These are phyloP conservation scores for Heterohyrax brucei DNA, from an alignment of 2,797 vertebrate genomes.

Conservation along the genomic window DNA sequence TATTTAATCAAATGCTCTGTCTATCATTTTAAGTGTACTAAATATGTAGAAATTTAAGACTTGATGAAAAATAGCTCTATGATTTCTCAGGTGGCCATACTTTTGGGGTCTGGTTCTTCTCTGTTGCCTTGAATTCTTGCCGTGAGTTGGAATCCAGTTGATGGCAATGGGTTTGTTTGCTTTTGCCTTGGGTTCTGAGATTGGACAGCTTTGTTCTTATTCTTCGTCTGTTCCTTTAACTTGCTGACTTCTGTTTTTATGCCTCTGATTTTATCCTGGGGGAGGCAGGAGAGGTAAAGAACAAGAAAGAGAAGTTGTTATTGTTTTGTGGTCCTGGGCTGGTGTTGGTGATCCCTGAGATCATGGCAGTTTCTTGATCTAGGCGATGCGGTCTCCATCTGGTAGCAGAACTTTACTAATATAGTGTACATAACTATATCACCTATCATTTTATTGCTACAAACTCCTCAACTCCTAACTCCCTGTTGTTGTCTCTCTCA, in stretches of 20 bases:
- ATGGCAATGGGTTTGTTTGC: too few species aligned
- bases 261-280: background rate
- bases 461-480: too few species aligned
- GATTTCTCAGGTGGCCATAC: background rate
- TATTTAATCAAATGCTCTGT: background rate
- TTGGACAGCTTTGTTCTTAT: background rate
- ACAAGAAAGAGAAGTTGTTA: background rate
- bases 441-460: background rate
- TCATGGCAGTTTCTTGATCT: background rate
- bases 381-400: background rate
- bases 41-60: background rate
- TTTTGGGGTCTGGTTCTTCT: background rate
- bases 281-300: background rate
- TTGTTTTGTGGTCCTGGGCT: fast-evolving
- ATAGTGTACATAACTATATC: background rate
- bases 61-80: background rate
- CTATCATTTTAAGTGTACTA: background rate
- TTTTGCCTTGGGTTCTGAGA: background rate
- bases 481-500: background rate
- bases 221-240: background rate
- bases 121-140: background rate
- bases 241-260: background rate
- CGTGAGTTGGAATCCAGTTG: too few species aligned
- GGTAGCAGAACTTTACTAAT: too few species aligned
- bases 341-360: background rate